A percentile compares a stretch with the other conserved stretches of the same genome.
Conservation (phyloP, 2,113 vertebrate species). For the Alethe castanea region DNA sequence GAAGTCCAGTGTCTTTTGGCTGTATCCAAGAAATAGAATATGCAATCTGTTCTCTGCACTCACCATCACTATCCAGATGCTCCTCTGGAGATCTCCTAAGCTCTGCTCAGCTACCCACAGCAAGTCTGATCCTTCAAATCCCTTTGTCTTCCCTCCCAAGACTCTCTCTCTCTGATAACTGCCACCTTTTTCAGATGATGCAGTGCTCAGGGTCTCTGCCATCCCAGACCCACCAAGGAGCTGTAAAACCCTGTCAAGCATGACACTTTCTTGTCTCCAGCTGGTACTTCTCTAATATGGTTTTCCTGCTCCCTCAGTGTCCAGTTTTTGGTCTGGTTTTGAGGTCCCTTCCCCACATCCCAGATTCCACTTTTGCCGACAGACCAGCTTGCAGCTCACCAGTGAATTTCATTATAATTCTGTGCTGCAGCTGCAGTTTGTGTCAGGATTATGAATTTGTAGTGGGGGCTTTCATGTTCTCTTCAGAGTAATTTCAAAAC, state of each 20-base stretch:
- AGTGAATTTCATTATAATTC: slow-evolving; percentile 30
- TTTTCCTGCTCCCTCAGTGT: neutral
- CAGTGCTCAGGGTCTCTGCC: neutral
- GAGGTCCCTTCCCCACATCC: neutral
- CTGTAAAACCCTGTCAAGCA: neutral
- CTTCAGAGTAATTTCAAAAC: slow-evolving; percentile 40
- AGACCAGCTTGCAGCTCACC: neutral
- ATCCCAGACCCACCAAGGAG: neutral
- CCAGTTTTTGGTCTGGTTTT: neutral
- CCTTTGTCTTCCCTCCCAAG: neutral
- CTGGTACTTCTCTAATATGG: neutral
- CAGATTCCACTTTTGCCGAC: accelerated
- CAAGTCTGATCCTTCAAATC: neutral
- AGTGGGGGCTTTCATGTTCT: neutral
- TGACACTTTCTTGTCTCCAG: neutral
- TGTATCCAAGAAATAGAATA: neutral
- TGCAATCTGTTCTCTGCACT: neutral
- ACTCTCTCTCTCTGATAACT: neutral
- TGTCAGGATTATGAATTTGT: slow-evolving; percentile 50
- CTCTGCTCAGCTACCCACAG: neutral
- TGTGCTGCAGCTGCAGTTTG: neutral
- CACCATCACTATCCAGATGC: neutral
- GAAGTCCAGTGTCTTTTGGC: neutral
- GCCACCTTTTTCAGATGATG: neutral
- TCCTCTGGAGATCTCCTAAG: neutral